Evolutionary conservation across 2,888 invertebrate genomes (phyloP).

Genomic region (Caenorhabditis sp.): DNA sequence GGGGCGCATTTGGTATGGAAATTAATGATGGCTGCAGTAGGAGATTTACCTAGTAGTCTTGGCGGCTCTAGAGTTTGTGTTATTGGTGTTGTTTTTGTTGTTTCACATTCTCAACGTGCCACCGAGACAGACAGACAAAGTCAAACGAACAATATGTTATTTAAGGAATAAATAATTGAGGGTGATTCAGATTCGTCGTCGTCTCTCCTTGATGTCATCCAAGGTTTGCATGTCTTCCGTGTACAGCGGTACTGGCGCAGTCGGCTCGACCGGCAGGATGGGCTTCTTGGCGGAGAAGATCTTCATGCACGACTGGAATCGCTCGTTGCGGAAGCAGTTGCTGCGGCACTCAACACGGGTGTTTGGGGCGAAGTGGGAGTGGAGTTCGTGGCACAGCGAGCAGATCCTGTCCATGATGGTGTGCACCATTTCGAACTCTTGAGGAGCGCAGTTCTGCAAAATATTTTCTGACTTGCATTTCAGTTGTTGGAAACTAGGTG

Average conservation of each 20-base stretch:
- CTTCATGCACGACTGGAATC: conserved; percentile 67
- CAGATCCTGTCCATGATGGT: conserved; percentile 73
- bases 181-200: conserved; percentile 33
- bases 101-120: neutral
- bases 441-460: conserved; percentile 62
- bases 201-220: conserved; percentile 47
- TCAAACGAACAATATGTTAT: conserved; percentile 4
- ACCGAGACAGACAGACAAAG: neutral
- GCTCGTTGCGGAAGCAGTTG: conserved; percentile 47
- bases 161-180: conserved; percentile 1
- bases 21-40: too few species aligned
- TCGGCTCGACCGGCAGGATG: conserved; percentile 33
- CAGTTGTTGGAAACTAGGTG: neutral
- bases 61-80: neutral
- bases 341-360: conserved; percentile 68
- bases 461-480: conserved; percentile 23
- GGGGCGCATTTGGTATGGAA: too few species aligned
- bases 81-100: neutral
- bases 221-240: conserved; percentile 38
- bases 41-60: neutral
- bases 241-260: conserved; percentile 56
- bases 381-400: conserved; percentile 73
- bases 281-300: conserved; percentile 65
- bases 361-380: conserved; percentile 65
- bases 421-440: conserved; percentile 67